These are phyloP conservation scores for Diceros bicornis DNA, from an alignment of 2,797 vertebrate genomes.

Conservation along the genomic window DNA sequence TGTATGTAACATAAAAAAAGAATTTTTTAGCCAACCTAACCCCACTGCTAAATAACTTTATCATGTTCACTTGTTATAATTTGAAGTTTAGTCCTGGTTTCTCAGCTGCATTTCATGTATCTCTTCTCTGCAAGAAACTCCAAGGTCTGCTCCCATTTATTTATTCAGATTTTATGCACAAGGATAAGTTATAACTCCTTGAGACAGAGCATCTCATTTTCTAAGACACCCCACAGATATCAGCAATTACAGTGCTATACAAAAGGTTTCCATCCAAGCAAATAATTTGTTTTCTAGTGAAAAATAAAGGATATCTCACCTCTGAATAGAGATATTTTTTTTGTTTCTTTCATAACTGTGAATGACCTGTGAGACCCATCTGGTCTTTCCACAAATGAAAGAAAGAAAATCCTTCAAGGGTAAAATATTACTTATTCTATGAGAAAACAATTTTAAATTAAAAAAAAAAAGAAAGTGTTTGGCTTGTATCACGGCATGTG, in stretches of 20 bases:
- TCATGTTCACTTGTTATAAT: conserved; percentile 78
- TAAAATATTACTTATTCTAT: conserved; percentile 88
- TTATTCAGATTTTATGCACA: conserved; percentile 89
- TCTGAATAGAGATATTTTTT: conserved; percentile 78
- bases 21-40: background rate
- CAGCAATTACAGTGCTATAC: conserved; percentile 87
- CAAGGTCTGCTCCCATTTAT: conserved; percentile 83
- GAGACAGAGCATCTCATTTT: conserved; percentile 89
- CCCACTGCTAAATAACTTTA: conserved; percentile 80
- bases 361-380: conserved; percentile 88
- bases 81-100: conserved; percentile 81
- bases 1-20: background rate
- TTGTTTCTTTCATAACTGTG: conserved; percentile 86
- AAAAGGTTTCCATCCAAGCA: conserved; percentile 89
- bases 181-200: conserved; percentile 87
- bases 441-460: conserved; percentile 88
- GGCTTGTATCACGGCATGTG: conserved; percentile 80
- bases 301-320: conserved; percentile 86
- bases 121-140: conserved; percentile 79
- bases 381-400: conserved; percentile 87
- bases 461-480: conserved; percentile 84
- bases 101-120: conserved; percentile 79
- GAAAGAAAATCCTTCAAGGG: conserved; percentile 86
- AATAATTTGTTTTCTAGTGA: conserved; percentile 89
- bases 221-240: conserved; percentile 88